Percentiles rank a stretch among this genome's conserved stretches.
Conservation (phyloP, 2,888 invertebrate species). For the Thelaira solivaga region DNA sequence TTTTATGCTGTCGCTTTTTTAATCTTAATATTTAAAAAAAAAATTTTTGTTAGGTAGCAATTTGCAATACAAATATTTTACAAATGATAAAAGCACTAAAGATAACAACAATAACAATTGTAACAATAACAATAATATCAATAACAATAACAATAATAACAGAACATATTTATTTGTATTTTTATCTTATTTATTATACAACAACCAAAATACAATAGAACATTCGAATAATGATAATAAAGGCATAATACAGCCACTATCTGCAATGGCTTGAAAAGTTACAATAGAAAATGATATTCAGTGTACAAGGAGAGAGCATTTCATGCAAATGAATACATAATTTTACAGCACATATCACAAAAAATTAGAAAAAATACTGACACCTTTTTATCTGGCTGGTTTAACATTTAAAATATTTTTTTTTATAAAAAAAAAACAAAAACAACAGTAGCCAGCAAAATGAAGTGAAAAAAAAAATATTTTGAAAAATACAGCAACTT, state of each 20-base stretch:
- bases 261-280: constrained; percentile 14
- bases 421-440: background rate
- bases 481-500: no score
- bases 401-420: no score
- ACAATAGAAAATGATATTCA: background rate
- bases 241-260: background rate
- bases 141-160: background rate
- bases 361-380: no score
- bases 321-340: background rate
- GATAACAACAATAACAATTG: background rate
- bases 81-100: background rate
- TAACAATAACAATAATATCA: background rate
- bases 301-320: background rate
- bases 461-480: no score
- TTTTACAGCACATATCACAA: constrained; percentile 7
- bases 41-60: no score
- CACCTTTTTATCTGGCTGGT: no score
- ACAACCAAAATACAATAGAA: constrained; percentile 25
- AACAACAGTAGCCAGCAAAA: no score
- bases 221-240: constrained; percentile 6
- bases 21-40: no score
- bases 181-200: background rate
- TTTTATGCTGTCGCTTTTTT: no score
- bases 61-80: constrained; percentile 4
- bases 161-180: no score